phyloP scores from a whole-genome alignment of 64 coral and sea anemone genomes.

The Stylophora pistillata region DNA sequence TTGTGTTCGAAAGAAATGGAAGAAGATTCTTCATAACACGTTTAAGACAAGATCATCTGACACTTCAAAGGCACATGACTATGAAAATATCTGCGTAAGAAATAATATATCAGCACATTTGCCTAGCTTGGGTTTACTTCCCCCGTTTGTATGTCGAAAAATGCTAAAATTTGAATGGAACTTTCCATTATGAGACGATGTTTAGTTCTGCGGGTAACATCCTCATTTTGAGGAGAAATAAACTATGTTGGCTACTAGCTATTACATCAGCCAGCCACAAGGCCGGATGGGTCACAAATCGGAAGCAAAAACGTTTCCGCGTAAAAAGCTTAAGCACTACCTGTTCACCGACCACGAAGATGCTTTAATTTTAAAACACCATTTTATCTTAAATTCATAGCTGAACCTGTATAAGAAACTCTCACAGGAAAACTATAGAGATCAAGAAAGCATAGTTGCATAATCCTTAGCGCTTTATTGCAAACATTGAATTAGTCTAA shows the following conservation, averaged over 20 bases:
- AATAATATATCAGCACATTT: neutral
- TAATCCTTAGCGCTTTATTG: constrained; percentile 11
- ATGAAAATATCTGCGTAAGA: constrained; percentile 30
- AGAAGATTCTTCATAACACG: neutral
- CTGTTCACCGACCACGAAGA: too few species aligned
- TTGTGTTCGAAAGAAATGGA: neutral
- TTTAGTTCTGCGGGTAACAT: neutral
- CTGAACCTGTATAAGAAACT: neutral
- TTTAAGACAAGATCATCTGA: neutral
- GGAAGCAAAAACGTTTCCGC: neutral
- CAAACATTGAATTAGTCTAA: neutral
- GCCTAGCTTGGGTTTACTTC: neutral
- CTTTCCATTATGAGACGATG: neutral
- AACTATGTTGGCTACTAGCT: neutral
- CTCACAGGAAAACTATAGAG: neutral
- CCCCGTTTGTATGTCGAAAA: neutral
- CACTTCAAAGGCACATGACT: constrained; percentile 5
- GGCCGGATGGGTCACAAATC: neutral
- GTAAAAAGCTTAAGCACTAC: too few species aligned
- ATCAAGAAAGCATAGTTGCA: neutral
- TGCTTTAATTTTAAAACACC: neutral
- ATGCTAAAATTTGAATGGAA: neutral
- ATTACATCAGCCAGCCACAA: neutral
- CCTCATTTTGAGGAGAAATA: neutral
- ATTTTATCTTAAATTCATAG: neutral